phyloP scores from a whole-genome alignment of 2,113 vertebrate species.

The Cinclus cinclus region DNA sequence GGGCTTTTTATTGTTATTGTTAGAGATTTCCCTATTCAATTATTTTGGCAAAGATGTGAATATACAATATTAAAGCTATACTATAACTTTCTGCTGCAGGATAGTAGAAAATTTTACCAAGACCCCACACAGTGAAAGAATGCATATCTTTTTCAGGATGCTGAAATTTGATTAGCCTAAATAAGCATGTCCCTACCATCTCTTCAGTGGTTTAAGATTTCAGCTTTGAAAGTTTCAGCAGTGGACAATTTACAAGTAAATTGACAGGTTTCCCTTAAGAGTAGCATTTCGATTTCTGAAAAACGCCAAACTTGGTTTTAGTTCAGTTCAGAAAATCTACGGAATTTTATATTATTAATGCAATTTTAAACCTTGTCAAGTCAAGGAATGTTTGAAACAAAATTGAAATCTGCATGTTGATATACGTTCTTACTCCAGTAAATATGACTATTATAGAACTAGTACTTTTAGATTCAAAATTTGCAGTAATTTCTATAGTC shows the following conservation, averaged over 20 bases:
- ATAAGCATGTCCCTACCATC: background rate
- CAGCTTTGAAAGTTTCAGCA: background rate
- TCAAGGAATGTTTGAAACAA: background rate
- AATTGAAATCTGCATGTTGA: background rate
- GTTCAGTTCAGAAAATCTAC: background rate
- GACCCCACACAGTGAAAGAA: background rate
- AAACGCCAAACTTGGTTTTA: background rate
- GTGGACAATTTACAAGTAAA: background rate
- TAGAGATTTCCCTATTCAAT: background rate
- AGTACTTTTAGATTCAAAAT: background rate
- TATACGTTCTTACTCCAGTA: background rate
- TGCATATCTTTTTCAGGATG: background rate
- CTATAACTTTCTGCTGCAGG: background rate
- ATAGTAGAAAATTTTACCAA: background rate
- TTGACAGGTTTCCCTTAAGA: background rate
- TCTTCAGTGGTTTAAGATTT: background rate
- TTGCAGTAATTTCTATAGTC: background rate
- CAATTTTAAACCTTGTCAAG: background rate
- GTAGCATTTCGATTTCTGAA: background rate
- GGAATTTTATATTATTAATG: background rate
- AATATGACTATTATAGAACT: background rate
- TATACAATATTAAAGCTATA: background rate
- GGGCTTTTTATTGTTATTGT: background rate
- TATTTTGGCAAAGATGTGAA: background rate
- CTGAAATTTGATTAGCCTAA: background rate